Evolutionary conservation across 2,888 invertebrate genomes (phyloP).

Genomic region (Agriotes lineatus): DNA sequence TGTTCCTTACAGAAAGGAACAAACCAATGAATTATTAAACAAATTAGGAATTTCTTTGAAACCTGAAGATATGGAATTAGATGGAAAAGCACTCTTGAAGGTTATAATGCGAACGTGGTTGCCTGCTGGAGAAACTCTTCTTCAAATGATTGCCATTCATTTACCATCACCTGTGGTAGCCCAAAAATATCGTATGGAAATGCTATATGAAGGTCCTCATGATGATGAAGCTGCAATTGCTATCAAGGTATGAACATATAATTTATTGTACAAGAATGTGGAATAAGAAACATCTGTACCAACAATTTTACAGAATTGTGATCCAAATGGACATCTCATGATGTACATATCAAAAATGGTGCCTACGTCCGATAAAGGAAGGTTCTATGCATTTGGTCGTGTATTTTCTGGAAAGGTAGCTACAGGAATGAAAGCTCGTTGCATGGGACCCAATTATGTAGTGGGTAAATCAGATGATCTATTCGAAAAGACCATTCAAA

Average conservation of each 20-base stretch:
- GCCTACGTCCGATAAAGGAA: conserved; percentile 99
- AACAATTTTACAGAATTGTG: conserved; percentile 79
- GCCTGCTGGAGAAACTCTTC: conserved; percentile 98
- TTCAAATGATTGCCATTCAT: conserved; percentile 99
- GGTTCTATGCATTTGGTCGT: conserved; percentile 99
- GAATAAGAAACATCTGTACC: neutral
- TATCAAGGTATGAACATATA: conserved; percentile 74
- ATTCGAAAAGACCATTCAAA: conserved; percentile 98
- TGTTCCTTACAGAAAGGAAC: conserved; percentile 81
- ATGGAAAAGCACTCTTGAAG: conserved; percentile 96
- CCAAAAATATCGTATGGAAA: conserved; percentile 99
- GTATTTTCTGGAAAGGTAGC: conserved; percentile 95
- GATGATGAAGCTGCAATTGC: conserved; percentile 88
- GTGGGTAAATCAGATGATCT: conserved; percentile 99
- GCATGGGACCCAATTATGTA: conserved; percentile 98
- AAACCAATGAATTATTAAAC: conserved; percentile 86
- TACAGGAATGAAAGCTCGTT: conserved; percentile 94
- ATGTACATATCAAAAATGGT: conserved; percentile 99
- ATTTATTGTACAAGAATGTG: neutral
- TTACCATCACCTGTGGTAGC: conserved; percentile 99
- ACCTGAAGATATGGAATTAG: conserved; percentile 95
- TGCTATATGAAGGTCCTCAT: conserved; percentile 90
- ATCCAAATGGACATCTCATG: conserved; percentile 97
- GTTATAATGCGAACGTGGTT: conserved; percentile 99
- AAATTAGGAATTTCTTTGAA: conserved; percentile 94